These are phyloP conservation scores for Criorhina ranunculi DNA, from an alignment of 2,888 invertebrate species.

Conservation along the genomic window DNA sequence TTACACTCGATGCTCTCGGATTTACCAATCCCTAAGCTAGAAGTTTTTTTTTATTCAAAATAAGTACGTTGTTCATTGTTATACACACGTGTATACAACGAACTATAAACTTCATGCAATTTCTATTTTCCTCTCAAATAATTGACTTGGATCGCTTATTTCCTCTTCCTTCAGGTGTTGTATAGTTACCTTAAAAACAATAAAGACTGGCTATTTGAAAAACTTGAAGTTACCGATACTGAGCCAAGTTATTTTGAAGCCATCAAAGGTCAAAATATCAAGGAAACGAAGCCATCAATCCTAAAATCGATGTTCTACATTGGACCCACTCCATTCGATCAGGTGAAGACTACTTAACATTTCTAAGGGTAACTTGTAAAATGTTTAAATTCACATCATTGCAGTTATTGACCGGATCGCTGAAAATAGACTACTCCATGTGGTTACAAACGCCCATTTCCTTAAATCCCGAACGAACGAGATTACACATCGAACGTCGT, in stretches of 20 bases:
- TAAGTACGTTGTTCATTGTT: too few relatives aligned
- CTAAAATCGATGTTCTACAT: constrained; percentile 93
- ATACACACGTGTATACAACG: too few relatives aligned
- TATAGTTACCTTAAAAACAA: constrained; percentile 90
- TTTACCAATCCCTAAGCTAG: too few relatives aligned
- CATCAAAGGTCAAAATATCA: constrained; percentile 83
- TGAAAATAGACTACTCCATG: constrained; percentile 84
- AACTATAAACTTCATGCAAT: too few relatives aligned
- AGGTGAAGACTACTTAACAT: constrained; percentile 85
- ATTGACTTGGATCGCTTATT: too few relatives aligned
- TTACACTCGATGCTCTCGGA: too few relatives aligned
- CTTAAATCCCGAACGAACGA: constrained; percentile 84
- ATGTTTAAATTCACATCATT: constrained; percentile 40
- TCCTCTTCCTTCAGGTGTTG: constrained; percentile 86
- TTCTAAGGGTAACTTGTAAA: neutral
- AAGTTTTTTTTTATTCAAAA: too few relatives aligned
- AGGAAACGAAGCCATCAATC: constrained; percentile 85
- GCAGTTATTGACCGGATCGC: constrained; percentile 84
- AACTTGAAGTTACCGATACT: constrained; percentile 85
- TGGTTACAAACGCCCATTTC: constrained; percentile 85
- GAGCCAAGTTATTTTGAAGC: constrained; percentile 81
- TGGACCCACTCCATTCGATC: constrained; percentile 90
- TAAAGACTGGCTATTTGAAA: constrained; percentile 88
- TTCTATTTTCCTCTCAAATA: too few relatives aligned
- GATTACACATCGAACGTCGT: constrained; percentile 84